A percentile compares a stretch with the other conserved stretches of the same genome.
These are phyloP conservation scores for Synodontis membranacea DNA, from an alignment of 2,113 vertebrate genomes.

Conservation along the genomic window DNA sequence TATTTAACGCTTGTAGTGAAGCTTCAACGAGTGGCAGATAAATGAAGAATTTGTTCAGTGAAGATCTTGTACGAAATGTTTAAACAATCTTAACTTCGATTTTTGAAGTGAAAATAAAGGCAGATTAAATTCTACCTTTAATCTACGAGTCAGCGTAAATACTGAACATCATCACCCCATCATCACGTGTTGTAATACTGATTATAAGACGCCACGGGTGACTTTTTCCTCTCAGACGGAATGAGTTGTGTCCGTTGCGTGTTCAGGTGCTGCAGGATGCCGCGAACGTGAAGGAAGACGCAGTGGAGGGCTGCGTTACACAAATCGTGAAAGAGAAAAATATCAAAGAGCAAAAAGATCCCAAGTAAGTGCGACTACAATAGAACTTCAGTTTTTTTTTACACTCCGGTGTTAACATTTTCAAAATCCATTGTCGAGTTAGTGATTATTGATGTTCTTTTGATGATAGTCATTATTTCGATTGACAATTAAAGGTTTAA, in stretches of 20 bases:
- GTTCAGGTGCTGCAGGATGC: constrained; percentile 81
- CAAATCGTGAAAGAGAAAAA: constrained; percentile 86
- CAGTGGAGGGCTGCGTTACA: constrained; percentile 75
- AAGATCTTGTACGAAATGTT: background rate
- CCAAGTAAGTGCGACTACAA: constrained; percentile 72
- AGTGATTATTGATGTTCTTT: background rate
- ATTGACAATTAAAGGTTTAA: constrained; percentile 77
- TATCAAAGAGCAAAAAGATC: constrained; percentile 79
- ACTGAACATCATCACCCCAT: background rate
- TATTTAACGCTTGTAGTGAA: no score
- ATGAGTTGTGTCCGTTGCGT: background rate
- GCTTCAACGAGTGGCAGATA: no score
- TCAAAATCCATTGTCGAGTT: background rate
- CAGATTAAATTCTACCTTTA: background rate
- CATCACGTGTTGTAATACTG: background rate
- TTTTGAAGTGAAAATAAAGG: background rate
- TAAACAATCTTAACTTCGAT: background rate
- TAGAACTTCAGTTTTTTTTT: background rate
- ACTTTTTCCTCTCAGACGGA: background rate
- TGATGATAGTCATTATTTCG: background rate
- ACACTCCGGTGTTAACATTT: background rate
- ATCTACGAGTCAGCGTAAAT: background rate
- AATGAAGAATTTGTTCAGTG: no score
- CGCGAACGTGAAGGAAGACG: constrained; percentile 66
- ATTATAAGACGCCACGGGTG: background rate